Percentiles rank a stretch among this genome's conserved stretches.
phyloP scores from a whole-genome alignment of 2,888 invertebrate species.

The Lucinisca nassula region DNA sequence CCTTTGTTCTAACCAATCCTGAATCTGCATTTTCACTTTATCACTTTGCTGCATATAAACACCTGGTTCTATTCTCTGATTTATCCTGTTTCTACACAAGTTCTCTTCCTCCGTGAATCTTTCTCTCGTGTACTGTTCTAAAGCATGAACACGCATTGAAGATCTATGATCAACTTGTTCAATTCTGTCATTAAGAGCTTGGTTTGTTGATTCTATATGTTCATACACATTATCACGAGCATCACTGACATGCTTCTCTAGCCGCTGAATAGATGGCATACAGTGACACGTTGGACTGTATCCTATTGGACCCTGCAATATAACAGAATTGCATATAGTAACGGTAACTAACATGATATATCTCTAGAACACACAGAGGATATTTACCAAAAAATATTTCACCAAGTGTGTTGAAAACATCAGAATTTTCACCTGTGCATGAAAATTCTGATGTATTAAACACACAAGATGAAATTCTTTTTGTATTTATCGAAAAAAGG shows the following conservation, averaged over 20 bases:
- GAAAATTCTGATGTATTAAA: no score
- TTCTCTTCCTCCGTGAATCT: constrained; percentile 91
- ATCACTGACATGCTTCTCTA: constrained; percentile 93
- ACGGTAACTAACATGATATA: no score
- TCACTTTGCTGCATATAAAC: constrained; percentile 66
- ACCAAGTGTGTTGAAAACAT: no score
- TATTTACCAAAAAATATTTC: no score
- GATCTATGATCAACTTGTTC: constrained; percentile 92
- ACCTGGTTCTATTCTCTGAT: constrained; percentile 89
- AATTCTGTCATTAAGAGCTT: constrained; percentile 94
- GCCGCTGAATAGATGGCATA: constrained; percentile 96
- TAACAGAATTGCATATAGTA: no score
- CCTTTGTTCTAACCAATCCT: constrained; percentile 84
- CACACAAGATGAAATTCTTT: no score
- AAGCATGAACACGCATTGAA: constrained; percentile 80
- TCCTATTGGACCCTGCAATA: constrained; percentile 94
- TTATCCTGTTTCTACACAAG: constrained; percentile 91
- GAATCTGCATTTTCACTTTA: constrained; percentile 80
- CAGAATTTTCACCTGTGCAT: no score
- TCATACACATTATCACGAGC: constrained; percentile 94
- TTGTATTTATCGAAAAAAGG: no score
- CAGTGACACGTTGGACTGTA: constrained; percentile 93
- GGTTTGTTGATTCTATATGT: constrained; percentile 94
- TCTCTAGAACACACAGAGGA: no score
- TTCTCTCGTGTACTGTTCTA: constrained; percentile 89